Percentiles rank a stretch among this genome's conserved stretches.
Conservation (phyloP, 2,888 invertebrate genomes). For the Oconnorella tubifera region DNA sequence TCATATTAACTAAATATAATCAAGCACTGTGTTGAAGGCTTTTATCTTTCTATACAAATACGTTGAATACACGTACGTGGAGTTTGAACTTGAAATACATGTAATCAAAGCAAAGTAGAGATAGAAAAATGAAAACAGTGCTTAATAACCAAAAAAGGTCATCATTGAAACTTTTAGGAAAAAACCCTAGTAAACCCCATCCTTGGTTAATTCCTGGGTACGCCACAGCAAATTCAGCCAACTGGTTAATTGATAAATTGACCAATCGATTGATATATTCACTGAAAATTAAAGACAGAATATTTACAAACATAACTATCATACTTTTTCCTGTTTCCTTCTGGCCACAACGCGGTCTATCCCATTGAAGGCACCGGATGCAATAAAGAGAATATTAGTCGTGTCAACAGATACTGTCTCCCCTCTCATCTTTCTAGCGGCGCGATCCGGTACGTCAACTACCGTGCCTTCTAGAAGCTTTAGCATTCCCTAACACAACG, state of each 20-base stretch:
- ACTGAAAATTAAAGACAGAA: background rate
- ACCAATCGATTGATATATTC: too few species aligned
- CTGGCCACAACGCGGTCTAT: conserved; percentile 84
- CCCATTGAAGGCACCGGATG: conserved; percentile 97
- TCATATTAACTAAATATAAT: too few species aligned
- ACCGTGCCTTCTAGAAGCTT: conserved; percentile 95
- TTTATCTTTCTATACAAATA: too few species aligned
- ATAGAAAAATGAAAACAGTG: too few species aligned
- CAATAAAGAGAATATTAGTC: conserved; percentile 96
- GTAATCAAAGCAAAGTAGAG: too few species aligned
- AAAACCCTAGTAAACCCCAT: background rate
- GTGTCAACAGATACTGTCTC: conserved; percentile 97
- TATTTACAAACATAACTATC: background rate
- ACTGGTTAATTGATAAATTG: too few species aligned
- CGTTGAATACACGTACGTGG: too few species aligned
- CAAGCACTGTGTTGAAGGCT: too few species aligned
- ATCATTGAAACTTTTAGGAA: background rate
- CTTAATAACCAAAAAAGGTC: too few species aligned
- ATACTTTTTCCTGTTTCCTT: conserved; percentile 72
- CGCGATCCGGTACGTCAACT: conserved; percentile 93
- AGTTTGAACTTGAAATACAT: too few species aligned
- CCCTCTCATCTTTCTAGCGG: conserved; percentile 84
- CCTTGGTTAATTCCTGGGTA: too few species aligned
- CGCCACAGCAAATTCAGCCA: too few species aligned
- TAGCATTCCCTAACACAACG: conserved; percentile 58